Percentiles rank a stretch among this genome's conserved stretches.
Conservation (phyloP, 2,797 vertebrate genomes). For the Gouania willdenowi region DNA sequence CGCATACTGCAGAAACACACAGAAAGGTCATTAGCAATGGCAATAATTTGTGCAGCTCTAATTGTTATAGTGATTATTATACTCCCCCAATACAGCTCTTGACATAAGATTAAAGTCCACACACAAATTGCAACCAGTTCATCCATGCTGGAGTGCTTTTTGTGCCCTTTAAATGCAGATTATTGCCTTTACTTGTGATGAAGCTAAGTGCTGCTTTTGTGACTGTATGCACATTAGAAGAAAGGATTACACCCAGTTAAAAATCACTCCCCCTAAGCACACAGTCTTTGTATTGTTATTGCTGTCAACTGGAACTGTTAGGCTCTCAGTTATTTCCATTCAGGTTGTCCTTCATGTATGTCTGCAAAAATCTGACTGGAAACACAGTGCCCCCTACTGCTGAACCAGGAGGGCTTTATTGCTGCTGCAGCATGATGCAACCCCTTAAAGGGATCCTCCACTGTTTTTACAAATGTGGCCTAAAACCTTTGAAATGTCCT, state of each 20-base stretch:
- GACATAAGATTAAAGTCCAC: constrained; percentile 23
- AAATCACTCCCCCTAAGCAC: constrained; percentile 33
- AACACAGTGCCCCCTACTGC: constrained; percentile 74
- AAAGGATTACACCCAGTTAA: constrained; percentile 37
- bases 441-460: no score
- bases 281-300: constrained; percentile 52
- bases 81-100: constrained; percentile 41
- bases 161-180: constrained; percentile 9
- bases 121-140: constrained; percentile 24
- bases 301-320: constrained; percentile 48
- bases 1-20: constrained; percentile 27
- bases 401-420: background rate
- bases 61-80: constrained; percentile 39
- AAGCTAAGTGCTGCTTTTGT: constrained; percentile 36
- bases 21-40: constrained; percentile 40
- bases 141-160: constrained; percentile 6
- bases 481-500: no score
- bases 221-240: constrained; percentile 24
- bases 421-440: background rate
- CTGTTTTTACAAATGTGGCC: no score
- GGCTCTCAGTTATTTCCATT: constrained; percentile 37
- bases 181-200: constrained; percentile 39
- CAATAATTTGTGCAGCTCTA: constrained; percentile 41
- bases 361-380: constrained; percentile 35
- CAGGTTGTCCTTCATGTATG: constrained; percentile 20